These are phyloP conservation scores for Pogoniulus pusillus DNA, from an alignment of 2,797 vertebrate species.

Conservation along the genomic window DNA sequence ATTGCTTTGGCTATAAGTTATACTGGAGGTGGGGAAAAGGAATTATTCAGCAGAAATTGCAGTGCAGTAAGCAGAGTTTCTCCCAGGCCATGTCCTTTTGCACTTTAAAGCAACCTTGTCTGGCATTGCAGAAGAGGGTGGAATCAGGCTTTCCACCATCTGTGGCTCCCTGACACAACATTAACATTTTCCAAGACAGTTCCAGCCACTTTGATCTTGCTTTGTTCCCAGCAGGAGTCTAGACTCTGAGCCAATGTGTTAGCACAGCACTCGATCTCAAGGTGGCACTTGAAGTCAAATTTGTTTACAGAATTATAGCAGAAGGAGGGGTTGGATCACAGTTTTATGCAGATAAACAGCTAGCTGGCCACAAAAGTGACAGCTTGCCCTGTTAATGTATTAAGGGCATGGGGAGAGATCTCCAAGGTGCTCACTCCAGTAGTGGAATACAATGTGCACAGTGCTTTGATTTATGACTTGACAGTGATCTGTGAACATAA, in stretches of 20 bases:
- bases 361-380: neutral
- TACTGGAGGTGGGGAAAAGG: neutral
- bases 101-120: neutral
- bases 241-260: neutral
- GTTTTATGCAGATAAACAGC: neutral
- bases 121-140: neutral
- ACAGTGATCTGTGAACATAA: neutral
- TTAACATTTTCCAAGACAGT: neutral
- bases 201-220: neutral
- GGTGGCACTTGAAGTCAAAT: neutral
- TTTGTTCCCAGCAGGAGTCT: neutral
- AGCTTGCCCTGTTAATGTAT: neutral
- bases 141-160: neutral
- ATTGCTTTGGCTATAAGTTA: neutral
- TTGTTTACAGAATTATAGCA: neutral
- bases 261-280: neutral
- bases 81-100: neutral
- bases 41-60: neutral
- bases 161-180: neutral
- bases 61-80: neutral
- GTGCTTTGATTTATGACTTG: neutral
- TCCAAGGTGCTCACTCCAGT: neutral
- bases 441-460: fast-evolving
- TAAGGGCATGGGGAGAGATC: neutral
- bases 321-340: neutral